Evolutionary conservation across 2,113 vertebrate species (phyloP).

Genomic region (Trachemys scripta): DNA sequence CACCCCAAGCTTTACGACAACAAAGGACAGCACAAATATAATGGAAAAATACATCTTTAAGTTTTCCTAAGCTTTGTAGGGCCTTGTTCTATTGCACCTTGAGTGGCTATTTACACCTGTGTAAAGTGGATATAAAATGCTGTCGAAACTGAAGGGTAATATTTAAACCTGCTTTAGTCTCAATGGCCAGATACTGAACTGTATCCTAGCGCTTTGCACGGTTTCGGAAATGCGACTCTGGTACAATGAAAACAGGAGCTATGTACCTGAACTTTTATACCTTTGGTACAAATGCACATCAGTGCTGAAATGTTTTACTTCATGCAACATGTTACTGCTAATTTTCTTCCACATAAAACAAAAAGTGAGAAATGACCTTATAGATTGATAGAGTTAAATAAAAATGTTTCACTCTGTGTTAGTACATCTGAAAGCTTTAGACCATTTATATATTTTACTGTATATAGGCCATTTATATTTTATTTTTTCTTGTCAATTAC

Average conservation of each 20-base stretch:
- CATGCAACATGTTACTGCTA: background rate
- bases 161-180: background rate
- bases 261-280: background rate
- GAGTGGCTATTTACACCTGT: background rate
- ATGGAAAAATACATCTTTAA: background rate
- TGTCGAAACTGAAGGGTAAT: background rate
- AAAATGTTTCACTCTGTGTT: background rate
- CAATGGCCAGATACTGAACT: background rate
- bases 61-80: background rate
- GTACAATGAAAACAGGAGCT: background rate
- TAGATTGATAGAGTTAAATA: background rate
- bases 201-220: background rate
- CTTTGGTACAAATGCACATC: background rate
- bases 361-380: background rate
- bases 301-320: background rate
- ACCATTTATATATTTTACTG: background rate
- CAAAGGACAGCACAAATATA: background rate
- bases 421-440: background rate
- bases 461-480: background rate
- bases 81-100: background rate
- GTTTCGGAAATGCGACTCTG: background rate
- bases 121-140: background rate
- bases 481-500: slow-evolving; percentile 30
- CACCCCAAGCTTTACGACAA: background rate
- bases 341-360: background rate